Base-by-base conservation (phyloP, 2,797 vertebrate genomes). In the Remorina albescens region DNA sequence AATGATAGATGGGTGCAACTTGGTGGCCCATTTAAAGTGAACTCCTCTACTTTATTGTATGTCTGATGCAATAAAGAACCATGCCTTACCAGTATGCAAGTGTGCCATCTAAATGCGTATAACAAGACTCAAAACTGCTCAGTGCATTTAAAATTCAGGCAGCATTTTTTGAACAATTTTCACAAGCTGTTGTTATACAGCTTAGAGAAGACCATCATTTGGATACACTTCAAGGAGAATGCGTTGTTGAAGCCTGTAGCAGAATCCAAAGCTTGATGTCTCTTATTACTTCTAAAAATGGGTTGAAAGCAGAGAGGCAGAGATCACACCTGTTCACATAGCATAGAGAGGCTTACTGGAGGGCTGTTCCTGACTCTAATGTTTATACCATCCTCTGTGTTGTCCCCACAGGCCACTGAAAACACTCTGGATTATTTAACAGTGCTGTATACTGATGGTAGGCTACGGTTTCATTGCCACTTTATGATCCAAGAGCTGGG, bases 311-410 rank as follows among this genome's bases (percentile, higher is more conserved):
- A 83, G 70, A 76, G 69, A 74, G 78, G 73, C 84, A 82, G 84
- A 76, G 83, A 86, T 90, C 88, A 87, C 90, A 93, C 88, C 92
- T 92, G 91, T 88, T 92, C 80, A 71, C 74, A 69, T 78, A 74
- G 78, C 58, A 64, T 86, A 81, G 80, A 83, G 86, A 82, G 65
- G 46, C 78, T 86, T 80, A 81, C 85, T 80, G 81, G 59, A 86
- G 82, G 88, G 72, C 82, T 88, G 85, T 82, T 89, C 84, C 78
- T 47, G 74, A 81, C 80, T 90, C 81, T 88, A 82, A 91, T 90
- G 88, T 89, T 89, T 83, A 88, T 86, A 88, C 82, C 89, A 85
- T 82, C 79, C 76, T 71, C 68, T 41, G 58, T 64, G 41, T 65
- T 51, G 51, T 90, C 88, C 86, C 88, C 76, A 84, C 72, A 83